Evolutionary conservation across 2,888 invertebrate species (phyloP), one percentile per base, ranked within the genome.

Genomic region (Stenurella melanura): DNA sequence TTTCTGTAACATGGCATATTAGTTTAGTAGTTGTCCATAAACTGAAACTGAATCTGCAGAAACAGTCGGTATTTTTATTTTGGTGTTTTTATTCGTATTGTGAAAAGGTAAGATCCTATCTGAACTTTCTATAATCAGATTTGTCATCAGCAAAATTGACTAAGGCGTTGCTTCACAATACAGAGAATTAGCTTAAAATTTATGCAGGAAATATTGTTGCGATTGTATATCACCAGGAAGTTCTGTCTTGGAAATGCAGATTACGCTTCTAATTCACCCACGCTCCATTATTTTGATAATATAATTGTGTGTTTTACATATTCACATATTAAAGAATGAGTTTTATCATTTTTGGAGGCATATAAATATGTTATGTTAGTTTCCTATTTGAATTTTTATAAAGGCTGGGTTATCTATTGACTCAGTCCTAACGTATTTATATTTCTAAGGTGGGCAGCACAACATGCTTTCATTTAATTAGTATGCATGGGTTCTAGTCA

Each of bases 171-270:
- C 10, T 64, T 19, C 64, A 21, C 18, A 42, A 64, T 64, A 18
- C 64, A 42, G 12, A 64, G 42, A 18, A 42, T 42, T 64, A 21
- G 64, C 64, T 42, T 42, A 26, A 67, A 67, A 56, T 67, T 38
- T 56, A 67, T 30, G 56, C 67, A 54, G 67, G 67, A 67, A 67
- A 56, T 56, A 67, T 67, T 30, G 30, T 67, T 30, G 30, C 56
- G 67, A 54, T 67, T 67, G 56, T 56, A 21, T 67, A 67, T 67
- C 67, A 67, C 67, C 67, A 67, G 67, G 67, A 67, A 67, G 67
- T 67, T 21, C 56, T 56, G 21, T 15, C 26, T 67, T 67, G 10
- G 67, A 21, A 21, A 1, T 56, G 7, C 21, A 67, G 67, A 67
- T 67, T 67, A 56, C 26, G 26, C 54, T 56, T 4, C 64, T 69